phyloP scores from a whole-genome alignment of 23 tunicate genomes.

The Ascidia mentula region DNA sequence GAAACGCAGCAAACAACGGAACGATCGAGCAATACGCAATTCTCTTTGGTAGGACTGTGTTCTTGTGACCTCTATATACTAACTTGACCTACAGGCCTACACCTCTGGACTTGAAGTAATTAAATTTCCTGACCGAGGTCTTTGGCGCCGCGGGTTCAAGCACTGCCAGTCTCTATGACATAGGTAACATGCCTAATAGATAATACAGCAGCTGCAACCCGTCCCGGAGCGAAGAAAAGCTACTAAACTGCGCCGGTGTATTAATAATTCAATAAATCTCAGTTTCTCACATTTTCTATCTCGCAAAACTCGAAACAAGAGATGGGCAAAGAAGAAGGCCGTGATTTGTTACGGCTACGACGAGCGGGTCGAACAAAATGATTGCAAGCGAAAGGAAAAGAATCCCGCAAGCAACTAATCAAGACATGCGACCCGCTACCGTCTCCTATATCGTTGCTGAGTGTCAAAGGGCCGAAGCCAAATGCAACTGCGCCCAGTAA shows the following conservation, averaged over 20 bases:
- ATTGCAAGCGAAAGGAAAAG: background rate
- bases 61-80: too few species aligned
- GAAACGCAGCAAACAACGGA: too few species aligned
- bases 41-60: too few species aligned
- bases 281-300: background rate
- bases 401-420: background rate
- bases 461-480: background rate
- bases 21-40: too few species aligned
- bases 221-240: background rate
- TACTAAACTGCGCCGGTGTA: background rate
- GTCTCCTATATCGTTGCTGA: background rate
- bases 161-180: too few species aligned
- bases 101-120: too few species aligned
- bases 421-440: background rate
- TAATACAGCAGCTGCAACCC: background rate
- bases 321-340: background rate
- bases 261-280: slow-evolving; percentile 2
- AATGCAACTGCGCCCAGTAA: slow-evolving; percentile 4
- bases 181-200: too few species aligned
- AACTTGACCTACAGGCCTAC: too few species aligned
- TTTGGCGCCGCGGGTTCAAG: too few species aligned
- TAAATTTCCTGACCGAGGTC: too few species aligned
- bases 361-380: background rate
- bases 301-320: background rate
- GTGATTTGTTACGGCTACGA: background rate